Evolutionary conservation across 1,140 invertebrate species (phyloP), one percentile per base, ranked within the genome.

Genomic region (Dryas iulia): DNA sequence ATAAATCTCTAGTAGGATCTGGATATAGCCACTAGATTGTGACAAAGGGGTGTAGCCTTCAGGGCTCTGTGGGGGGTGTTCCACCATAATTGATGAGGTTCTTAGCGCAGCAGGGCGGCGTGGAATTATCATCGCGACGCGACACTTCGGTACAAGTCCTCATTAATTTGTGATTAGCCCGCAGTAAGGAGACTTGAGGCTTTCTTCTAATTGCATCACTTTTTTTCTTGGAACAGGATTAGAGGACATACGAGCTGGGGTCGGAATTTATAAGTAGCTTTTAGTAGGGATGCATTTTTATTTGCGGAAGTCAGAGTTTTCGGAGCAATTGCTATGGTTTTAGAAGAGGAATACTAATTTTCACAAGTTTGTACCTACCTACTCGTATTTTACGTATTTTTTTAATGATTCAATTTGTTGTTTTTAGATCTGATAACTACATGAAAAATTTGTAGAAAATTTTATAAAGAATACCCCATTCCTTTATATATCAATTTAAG

Each of bases 141-240:
- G 84, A 87, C 86, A 85, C 86, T 79, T 69, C 70, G 78, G 77
- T 88, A 89, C 89, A 89, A 87, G 84, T 77, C 64, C 77, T 82
- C 89, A 90, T 91, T 91, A 90, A 91, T 90, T 90, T 82, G 86
- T 91, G 87, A 89, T 91, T 91, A 91, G 89, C 85, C 81, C 76
- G 74, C 84, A 83, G 81, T 87, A 82, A 83, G 68, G 73, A 83
- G 74, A 80, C 77, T 78, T 79, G 70, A 74, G 82, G 78, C 80
- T 83, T 81, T 86, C 82, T 86, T 82, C 81, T 86, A 86, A 89
- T 90, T 87, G 81, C 74, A 76, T 83, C 79, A 85, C 78, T 85
- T 84, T 86, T 89, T 84, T 79, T 78, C 68, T 69, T 69, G 72
- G 64, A 71, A 71, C 63, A 56, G 76, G 67, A 78, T 79, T 81